A percentile compares a stretch with the other conserved stretches of the same genome.
Evolutionary conservation across 1,140 invertebrate species (phyloP).

Genomic region (Conopomorpha cramerella): DNA sequence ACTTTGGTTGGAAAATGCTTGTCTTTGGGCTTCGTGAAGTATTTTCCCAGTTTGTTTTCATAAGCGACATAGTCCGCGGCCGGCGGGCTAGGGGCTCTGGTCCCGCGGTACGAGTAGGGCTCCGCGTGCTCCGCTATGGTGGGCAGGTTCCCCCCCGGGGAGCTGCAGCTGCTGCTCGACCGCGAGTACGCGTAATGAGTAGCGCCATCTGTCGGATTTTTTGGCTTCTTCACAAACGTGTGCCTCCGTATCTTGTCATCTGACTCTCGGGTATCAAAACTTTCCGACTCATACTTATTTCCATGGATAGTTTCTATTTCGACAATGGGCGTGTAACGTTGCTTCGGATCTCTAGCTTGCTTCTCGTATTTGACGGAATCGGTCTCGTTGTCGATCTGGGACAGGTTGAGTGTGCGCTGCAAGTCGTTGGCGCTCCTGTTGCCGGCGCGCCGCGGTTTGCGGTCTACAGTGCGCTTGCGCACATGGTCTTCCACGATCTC

Average conservation of each 20-base stretch:
- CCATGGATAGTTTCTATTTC: constrained; percentile 44
- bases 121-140: constrained; percentile 46
- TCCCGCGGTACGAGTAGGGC: constrained; percentile 32
- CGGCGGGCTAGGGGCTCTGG: constrained; percentile 18
- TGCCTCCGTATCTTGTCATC: constrained; percentile 32
- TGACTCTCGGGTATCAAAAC: constrained; percentile 32
- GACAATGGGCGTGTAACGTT: constrained; percentile 42
- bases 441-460: constrained; percentile 28
- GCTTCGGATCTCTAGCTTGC: constrained; percentile 37
- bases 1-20: constrained; percentile 39
- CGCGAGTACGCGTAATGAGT: constrained; percentile 44
- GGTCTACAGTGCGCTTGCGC: constrained; percentile 32
- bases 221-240: constrained; percentile 43
- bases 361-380: constrained; percentile 48
- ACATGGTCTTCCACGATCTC: constrained; percentile 46
- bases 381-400: constrained; percentile 45
- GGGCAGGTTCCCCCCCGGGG: constrained; percentile 35
- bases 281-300: constrained; percentile 42
- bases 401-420: constrained; percentile 23
- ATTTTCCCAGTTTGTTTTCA: constrained; percentile 46
- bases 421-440: constrained; percentile 32
- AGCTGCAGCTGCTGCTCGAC: constrained; percentile 44
- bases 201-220: constrained; percentile 44
- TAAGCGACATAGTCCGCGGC: constrained; percentile 20
- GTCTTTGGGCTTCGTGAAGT: constrained; percentile 41